Base-by-base conservation (phyloP, 2,888 invertebrate species). In the Gryllus longicercus region DNA sequence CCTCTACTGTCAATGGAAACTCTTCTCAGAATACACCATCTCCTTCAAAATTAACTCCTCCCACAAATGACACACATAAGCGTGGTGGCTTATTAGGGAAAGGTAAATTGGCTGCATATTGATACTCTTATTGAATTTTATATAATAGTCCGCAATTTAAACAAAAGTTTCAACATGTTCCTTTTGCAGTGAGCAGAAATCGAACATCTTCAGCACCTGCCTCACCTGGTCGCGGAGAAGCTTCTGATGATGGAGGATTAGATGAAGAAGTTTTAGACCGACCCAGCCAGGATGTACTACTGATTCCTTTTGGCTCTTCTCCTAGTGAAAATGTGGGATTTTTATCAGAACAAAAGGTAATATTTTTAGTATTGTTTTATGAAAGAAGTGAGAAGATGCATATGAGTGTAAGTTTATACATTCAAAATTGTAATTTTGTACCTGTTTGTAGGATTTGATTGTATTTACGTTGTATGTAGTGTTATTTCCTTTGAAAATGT, bases 311-410 rank as follows among this genome's bases (percentile, higher is more conserved):
- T 79, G 90, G 89, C 21, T 88, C 89, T 79, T 89, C 87, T 25
- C 87, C 88, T 50, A 90, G 89, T 74, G 92, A 92, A 83, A 91
- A 91, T 83, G 89, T 93, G 21, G 93, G 93, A 50, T 89, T 93
- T 83, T 85, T 92, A 14, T 90, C 92, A 10, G 93, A 93, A 86
- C 91, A 91, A 81, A 92, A 92, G 86, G 91, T 92, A 21, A 38
- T 11, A 77, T 63, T 75, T 50, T 78, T 63, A 75, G 14, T 74
- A 51, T 76, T 50, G 63, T 63, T 74, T 50, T 78, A n/a, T 63
- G n/a, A 18, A 38, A 63, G 14, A 63, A 10, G 1, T 16, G 63
- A 63, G 16, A 18, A 16, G 63, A 63, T 5, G 8, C 11, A 8
- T 25, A 3, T 38, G 8, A 38, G 8, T 38, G 38, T 38, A 38